Conservation (phyloP, 2,113 vertebrate genomes). For the Furnarius figulus region DNA sequence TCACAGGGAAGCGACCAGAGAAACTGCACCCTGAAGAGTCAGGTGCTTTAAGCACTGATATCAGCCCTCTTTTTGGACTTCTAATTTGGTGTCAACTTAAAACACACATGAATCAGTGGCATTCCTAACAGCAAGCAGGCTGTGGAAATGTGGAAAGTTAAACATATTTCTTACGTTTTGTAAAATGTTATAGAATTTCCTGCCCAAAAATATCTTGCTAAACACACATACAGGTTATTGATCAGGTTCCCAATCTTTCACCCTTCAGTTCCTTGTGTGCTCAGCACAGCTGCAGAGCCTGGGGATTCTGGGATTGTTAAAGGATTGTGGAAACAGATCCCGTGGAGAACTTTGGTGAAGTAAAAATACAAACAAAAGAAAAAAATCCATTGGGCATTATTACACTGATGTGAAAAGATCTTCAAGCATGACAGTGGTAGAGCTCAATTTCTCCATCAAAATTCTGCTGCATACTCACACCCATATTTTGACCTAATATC, state of each 20-base stretch:
- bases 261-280: background rate
- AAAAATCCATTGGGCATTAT: background rate
- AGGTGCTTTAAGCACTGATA: background rate
- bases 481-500: background rate
- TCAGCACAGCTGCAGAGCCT: background rate
- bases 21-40: background rate
- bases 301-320: background rate
- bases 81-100: background rate
- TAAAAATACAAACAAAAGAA: background rate
- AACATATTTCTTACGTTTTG: background rate
- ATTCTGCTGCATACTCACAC: background rate
- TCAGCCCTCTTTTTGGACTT: background rate
- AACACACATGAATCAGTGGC: background rate
- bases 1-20: background rate
- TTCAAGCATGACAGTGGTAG: background rate
- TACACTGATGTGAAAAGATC: background rate
- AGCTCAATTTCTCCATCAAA: background rate
- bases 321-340: background rate
- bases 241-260: background rate
- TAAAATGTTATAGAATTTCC: background rate
- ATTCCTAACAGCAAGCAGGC: background rate
- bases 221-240: accelerated
- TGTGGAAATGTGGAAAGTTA: background rate
- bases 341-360: background rate
- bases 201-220: background rate